Evolutionary conservation across 1,140 invertebrate genomes (phyloP).

Genomic region (Maniola jurtina): DNA sequence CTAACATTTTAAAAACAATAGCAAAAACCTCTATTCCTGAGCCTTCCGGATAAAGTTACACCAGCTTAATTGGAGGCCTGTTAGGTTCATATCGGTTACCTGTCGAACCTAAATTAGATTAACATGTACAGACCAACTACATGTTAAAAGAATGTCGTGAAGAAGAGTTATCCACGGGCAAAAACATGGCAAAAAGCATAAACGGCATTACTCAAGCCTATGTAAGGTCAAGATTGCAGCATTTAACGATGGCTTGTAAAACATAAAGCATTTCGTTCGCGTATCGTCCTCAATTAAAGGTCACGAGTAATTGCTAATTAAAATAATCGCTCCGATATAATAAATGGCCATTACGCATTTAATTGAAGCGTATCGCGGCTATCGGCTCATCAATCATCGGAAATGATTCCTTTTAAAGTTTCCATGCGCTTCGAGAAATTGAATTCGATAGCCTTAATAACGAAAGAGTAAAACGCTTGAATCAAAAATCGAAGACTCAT

Average conservation of each 20-base stretch:
- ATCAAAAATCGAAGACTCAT: background rate
- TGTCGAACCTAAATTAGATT: slow-evolving; percentile 2
- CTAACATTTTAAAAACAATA: background rate
- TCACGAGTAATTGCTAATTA: slow-evolving; percentile 26
- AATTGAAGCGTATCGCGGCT: slow-evolving; percentile 23
- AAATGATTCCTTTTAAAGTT: slow-evolving; percentile 3
- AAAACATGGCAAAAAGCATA: slow-evolving; percentile 7
- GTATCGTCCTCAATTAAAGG: slow-evolving; percentile 27
- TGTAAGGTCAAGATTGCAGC: slow-evolving; percentile 25
- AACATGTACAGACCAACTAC: slow-evolving; percentile 1
- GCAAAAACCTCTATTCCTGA: background rate
- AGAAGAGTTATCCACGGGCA: slow-evolving; percentile 8
- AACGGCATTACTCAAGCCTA: slow-evolving; percentile 5
- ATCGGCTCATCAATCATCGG: slow-evolving; percentile 18
- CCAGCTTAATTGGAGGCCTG: background rate
- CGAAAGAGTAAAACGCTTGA: background rate
- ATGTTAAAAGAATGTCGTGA: background rate
- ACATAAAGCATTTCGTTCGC: slow-evolving; percentile 22
- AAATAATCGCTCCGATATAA: slow-evolving; percentile 23
- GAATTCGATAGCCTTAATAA: background rate
- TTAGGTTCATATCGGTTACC: background rate
- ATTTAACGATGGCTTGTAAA: slow-evolving; percentile 20
- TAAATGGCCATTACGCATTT: slow-evolving; percentile 19
- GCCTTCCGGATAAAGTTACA: background rate
- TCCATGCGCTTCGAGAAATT: background rate